Evolutionary conservation across 2,888 invertebrate genomes (phyloP).

Genomic region (Drosophila neotestacea): DNA sequence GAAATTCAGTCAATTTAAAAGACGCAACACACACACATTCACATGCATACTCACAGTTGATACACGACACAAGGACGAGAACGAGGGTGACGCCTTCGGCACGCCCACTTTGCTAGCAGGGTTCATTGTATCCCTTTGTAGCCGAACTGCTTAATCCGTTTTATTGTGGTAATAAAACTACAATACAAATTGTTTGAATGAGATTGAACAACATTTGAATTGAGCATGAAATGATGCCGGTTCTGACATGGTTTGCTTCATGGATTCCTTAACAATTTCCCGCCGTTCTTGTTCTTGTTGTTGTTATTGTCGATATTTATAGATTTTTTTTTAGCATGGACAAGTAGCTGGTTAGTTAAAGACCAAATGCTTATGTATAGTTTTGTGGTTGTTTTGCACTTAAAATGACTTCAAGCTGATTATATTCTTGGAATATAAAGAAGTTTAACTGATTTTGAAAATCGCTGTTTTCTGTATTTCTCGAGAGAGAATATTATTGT

Average conservation of each 20-base stretch:
- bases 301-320: slow-evolving; percentile 33
- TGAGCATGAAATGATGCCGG: slow-evolving; percentile 70
- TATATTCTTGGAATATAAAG: background rate
- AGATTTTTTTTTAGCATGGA: slow-evolving; percentile 25
- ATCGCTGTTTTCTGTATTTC: background rate
- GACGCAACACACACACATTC: slow-evolving; percentile 22
- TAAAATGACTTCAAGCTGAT: background rate
- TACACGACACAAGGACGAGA: slow-evolving; percentile 13
- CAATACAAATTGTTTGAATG: slow-evolving; percentile 80
- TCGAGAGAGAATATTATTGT: no score
- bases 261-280: slow-evolving; percentile 24
- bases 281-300: slow-evolving; percentile 11
- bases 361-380: background rate
- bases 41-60: background rate
- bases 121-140: slow-evolving; percentile 73
- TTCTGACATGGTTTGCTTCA: slow-evolving; percentile 29
- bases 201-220: slow-evolving; percentile 80
- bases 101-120: slow-evolving; percentile 47
- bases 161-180: slow-evolving; percentile 80
- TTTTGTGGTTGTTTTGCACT: slow-evolving; percentile 13
- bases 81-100: slow-evolving; percentile 46
- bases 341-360: slow-evolving; percentile 10
- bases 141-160: slow-evolving; percentile 72
- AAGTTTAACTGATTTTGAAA: background rate
- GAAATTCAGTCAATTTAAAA: slow-evolving; percentile 79